These are phyloP conservation scores for Gorsachius goisagi DNA, from an alignment of 2,113 vertebrate species.

Conservation along the genomic window DNA sequence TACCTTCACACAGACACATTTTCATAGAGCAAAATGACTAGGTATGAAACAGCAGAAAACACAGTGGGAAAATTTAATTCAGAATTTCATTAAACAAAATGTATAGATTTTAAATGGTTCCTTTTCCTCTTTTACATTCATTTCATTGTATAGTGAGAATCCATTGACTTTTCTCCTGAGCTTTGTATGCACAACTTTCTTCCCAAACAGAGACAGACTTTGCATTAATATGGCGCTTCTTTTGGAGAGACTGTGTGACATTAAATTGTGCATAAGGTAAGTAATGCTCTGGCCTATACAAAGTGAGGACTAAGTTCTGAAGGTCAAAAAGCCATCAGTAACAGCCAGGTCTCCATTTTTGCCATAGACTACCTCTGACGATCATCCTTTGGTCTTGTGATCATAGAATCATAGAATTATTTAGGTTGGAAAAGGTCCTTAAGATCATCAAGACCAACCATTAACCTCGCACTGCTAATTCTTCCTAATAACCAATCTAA, in stretches of 20 bases:
- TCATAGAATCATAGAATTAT: not conserved
- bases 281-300: not conserved
- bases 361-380: not conserved
- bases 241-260: not conserved
- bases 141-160: not conserved
- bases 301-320: not conserved
- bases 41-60: not conserved
- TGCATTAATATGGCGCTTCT: not conserved
- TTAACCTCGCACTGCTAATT: not conserved
- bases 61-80: not conserved
- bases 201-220: not conserved
- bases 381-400: not conserved
- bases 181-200: not conserved
- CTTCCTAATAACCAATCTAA: not conserved
- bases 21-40: not conserved
- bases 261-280: not conserved
- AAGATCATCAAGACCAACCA: not conserved
- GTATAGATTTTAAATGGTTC: not conserved
- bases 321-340: not conserved
- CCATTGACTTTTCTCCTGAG: not conserved
- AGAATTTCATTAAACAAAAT: not conserved
- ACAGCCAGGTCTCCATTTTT: not conserved
- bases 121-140: not conserved
- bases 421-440: not conserved
- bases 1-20: not conserved